Conservation (phyloP, 2,113 vertebrate genomes). For the Aegotheles bennettii region DNA sequence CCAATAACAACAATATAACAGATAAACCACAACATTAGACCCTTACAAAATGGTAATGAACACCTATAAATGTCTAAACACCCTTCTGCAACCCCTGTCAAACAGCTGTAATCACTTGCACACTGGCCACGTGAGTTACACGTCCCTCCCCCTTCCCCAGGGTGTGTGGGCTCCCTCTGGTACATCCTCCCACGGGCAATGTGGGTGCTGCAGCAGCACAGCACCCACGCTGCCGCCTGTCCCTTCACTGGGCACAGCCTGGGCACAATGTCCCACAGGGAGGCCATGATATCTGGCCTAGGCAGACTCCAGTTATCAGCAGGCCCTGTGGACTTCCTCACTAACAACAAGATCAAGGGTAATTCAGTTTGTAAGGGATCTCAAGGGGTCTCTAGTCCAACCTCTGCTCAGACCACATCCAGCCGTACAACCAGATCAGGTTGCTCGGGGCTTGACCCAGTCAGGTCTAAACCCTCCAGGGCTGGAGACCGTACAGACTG, state of each 20-base stretch:
- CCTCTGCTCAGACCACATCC: neutral
- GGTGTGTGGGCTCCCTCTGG: accelerated
- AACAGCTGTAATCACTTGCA: neutral
- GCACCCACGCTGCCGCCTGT: accelerated
- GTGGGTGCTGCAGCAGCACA: neutral
- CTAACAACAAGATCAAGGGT: neutral
- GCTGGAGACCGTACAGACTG: neutral
- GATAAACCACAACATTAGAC: neutral
- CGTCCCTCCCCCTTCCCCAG: accelerated
- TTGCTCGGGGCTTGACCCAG: neutral
- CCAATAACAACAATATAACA: neutral
- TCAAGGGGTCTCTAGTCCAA: neutral
- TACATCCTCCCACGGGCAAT: accelerated
- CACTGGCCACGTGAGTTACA: accelerated
- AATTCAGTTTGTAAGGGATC: neutral
- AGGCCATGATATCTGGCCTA: accelerated
- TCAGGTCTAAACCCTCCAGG: neutral
- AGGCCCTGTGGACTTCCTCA: accelerated
- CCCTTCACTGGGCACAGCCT: neutral
- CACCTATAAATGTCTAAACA: neutral
- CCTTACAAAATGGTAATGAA: neutral
- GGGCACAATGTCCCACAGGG: accelerated
- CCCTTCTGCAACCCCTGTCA: neutral
- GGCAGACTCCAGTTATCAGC: neutral
- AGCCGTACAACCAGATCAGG: neutral